These are phyloP conservation scores for Anthoscopus minutus DNA, from an alignment of 2,113 vertebrate genomes.

Conservation along the genomic window DNA sequence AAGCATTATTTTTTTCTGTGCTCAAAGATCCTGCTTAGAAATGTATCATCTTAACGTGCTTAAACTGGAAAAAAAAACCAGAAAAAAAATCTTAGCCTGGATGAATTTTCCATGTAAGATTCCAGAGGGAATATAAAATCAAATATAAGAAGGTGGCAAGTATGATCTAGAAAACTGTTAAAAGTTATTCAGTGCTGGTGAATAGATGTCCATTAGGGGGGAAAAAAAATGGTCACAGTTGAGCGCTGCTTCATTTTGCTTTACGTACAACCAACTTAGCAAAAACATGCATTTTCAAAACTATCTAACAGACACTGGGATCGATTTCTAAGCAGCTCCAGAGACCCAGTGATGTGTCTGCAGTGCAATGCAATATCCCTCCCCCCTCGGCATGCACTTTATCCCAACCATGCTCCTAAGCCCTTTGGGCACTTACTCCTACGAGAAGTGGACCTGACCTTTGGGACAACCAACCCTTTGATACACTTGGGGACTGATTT, in stretches of 20 bases:
- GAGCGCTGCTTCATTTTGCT: slow-evolving; percentile 4
- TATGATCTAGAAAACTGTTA: slow-evolving; percentile 36
- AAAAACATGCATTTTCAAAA: slow-evolving; percentile 50
- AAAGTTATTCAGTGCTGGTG: slow-evolving; percentile 64
- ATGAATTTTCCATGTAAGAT: slow-evolving; percentile 20
- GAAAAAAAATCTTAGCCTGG: neutral
- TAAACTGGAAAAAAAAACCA: neutral
- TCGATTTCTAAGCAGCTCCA: neutral
- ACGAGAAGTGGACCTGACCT: neutral
- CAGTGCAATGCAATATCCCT: neutral
- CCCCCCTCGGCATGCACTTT: neutral
- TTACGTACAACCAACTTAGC: slow-evolving; percentile 34
- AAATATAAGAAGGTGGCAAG: slow-evolving; percentile 61
- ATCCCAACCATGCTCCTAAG: neutral
- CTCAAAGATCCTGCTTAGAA: slow-evolving; percentile 54
- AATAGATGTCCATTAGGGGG: slow-evolving; percentile 31
- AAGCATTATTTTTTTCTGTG: neutral
- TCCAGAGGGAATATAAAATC: slow-evolving; percentile 59
- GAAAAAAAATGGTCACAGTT: neutral
- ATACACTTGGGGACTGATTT: neutral
- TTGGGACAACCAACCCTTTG: neutral
- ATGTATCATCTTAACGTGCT: slow-evolving; percentile 23
- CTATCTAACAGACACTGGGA: neutral
- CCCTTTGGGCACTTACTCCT: neutral
- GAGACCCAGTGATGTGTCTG: neutral